These are phyloP conservation scores for Lathamus discolor DNA, from an alignment of 2,113 vertebrate genomes.

Conservation along the genomic window DNA sequence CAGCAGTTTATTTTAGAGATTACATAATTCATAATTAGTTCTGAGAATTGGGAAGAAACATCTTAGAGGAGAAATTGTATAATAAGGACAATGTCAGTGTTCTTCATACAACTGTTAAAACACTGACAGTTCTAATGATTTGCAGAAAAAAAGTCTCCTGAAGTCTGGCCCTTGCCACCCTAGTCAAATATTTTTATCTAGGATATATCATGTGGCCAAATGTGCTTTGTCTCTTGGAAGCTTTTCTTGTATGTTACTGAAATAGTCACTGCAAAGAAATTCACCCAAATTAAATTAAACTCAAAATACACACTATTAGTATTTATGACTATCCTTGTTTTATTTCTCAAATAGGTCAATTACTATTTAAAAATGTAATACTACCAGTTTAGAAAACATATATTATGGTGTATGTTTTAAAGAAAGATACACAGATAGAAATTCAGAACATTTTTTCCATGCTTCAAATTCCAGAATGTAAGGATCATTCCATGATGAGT, in stretches of 20 bases:
- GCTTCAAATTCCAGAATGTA: not conserved
- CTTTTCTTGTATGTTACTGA: not conserved
- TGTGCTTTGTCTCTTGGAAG: not conserved
- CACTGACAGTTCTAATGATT: not conserved
- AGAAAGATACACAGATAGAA: not conserved
- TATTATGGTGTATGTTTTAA: not conserved
- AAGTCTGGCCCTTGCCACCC: not conserved
- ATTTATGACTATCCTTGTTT: not conserved
- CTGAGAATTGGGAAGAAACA: not conserved
- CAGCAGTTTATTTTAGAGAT: not conserved
- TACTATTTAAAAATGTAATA: not conserved
- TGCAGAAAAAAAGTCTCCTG: not conserved
- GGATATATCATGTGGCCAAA: not conserved
- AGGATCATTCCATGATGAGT: not conserved
- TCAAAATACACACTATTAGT: not conserved
- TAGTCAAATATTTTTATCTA: not conserved
- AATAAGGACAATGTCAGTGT: not conserved
- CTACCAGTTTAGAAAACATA: not conserved
- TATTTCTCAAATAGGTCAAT: not conserved
- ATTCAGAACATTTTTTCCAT: not conserved
- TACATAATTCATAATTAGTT: not conserved
- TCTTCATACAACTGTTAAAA: not conserved
- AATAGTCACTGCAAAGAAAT: not conserved
- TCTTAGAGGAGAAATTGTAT: not conserved
- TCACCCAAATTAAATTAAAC: not conserved